phyloP scores from a whole-genome alignment of 1,140 invertebrate genomes.

The Papilio machaon region DNA sequence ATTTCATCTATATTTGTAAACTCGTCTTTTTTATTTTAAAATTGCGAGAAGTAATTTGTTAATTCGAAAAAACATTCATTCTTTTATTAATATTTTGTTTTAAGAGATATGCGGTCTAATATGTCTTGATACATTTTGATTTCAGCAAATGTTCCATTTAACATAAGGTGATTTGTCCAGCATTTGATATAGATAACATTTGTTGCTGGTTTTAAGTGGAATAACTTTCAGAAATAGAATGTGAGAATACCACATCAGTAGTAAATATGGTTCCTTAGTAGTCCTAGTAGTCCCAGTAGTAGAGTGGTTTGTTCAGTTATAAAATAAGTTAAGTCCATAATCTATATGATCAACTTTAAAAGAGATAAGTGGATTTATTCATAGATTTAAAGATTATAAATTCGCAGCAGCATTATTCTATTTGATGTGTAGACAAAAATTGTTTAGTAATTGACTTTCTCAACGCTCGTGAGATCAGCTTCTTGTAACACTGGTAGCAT shows the following conservation, averaged over 20 bases:
- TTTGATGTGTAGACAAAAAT: constrained; percentile 54
- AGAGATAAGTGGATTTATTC: neutral
- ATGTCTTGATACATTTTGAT: neutral
- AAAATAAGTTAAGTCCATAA: neutral
- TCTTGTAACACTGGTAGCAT: constrained; percentile 80
- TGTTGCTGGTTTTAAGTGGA: too few relatives aligned
- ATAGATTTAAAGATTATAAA: constrained; percentile 40
- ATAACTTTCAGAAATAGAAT: too few relatives aligned
- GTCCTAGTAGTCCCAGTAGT: too few relatives aligned
- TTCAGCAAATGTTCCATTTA: neutral
- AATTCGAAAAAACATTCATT: neutral
- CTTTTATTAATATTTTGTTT: neutral
- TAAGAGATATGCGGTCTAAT: neutral
- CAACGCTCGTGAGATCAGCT: constrained; percentile 71
- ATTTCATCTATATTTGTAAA: neutral
- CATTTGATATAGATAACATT: too few relatives aligned
- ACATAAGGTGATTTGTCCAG: too few relatives aligned
- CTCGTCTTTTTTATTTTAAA: neutral
- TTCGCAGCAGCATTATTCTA: constrained; percentile 14
- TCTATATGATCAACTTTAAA: neutral
- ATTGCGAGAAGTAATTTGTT: neutral
- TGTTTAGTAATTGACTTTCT: constrained; percentile 67
- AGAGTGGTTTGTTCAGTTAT: neutral
- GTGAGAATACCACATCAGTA: too few relatives aligned
- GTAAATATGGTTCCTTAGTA: too few relatives aligned